Evolutionary conservation across 1,140 invertebrate genomes (phyloP).

Genomic region (Ceratitis capitata): DNA sequence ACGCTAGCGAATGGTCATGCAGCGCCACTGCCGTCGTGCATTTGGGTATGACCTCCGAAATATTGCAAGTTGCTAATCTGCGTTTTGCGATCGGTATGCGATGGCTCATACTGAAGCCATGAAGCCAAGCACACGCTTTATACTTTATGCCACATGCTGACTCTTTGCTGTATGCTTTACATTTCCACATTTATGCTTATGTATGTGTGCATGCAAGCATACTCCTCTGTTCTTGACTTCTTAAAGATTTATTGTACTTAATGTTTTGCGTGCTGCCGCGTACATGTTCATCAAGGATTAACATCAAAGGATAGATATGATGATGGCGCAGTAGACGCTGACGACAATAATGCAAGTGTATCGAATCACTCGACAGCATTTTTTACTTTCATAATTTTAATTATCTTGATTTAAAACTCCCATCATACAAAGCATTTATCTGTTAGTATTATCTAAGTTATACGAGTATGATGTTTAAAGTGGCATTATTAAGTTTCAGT

Average conservation of each 20-base stretch:
- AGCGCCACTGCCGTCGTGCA: constrained; percentile 6
- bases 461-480: no score
- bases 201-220: not conserved
- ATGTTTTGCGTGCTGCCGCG: constrained; percentile 4
- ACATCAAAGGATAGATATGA: not conserved
- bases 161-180: not conserved
- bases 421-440: no score
- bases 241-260: constrained; percentile 34
- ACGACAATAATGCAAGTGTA: not conserved
- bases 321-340: no score
- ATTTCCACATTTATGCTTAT: not conserved
- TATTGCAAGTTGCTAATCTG: constrained; percentile 42
- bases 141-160: not conserved
- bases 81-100: constrained; percentile 41
- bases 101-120: constrained; percentile 26
- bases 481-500: no score
- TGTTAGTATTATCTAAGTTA: no score
- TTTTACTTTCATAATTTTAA: no score
- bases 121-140: not conserved
- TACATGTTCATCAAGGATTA: not conserved
- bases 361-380: not conserved
- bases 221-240: not conserved
- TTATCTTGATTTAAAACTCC: no score
- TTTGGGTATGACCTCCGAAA: constrained; percentile 43
- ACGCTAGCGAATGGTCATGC: no score